Conservation (phyloP, 2,888 invertebrate genomes). For the Chaitophorus viminalis region DNA sequence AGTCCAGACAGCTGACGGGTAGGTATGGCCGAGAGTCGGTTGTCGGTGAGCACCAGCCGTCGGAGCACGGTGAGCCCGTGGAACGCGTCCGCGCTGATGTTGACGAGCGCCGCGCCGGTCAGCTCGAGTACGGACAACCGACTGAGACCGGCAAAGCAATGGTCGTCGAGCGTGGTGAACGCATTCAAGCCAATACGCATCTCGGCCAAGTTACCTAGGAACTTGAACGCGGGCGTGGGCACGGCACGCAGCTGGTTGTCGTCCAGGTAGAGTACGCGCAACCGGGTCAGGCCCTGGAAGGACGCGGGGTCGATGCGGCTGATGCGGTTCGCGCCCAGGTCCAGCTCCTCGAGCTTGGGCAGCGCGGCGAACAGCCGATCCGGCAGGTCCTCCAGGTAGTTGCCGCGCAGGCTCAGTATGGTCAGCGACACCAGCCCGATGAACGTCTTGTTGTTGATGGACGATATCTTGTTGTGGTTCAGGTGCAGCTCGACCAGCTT, state of each 20-base stretch:
- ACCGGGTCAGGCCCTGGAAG: conserved; percentile 79
- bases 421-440: conserved; percentile 81
- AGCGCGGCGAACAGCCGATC: conserved; percentile 80
- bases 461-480: conserved; percentile 85
- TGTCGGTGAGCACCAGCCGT: conserved; percentile 82
- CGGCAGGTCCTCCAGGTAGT: conserved; percentile 82
- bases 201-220: conserved; percentile 82
- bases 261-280: conserved; percentile 83
- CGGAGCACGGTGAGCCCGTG: conserved; percentile 80
- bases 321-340: conserved; percentile 86
- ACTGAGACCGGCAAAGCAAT: conserved; percentile 81
- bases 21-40: conserved; percentile 79
- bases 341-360: conserved; percentile 82
- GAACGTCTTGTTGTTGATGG: conserved; percentile 82
- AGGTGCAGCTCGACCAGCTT: conserved; percentile 85
- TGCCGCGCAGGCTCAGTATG: conserved; percentile 82
- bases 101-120: conserved; percentile 82
- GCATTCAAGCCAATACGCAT: conserved; percentile 85
- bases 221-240: conserved; percentile 78
- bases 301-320: conserved; percentile 81
- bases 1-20: conserved; percentile 79
- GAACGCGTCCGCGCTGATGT: conserved; percentile 81
- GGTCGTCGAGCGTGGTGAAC: conserved; percentile 79
- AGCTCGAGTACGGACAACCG: conserved; percentile 81
- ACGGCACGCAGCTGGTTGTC: conserved; percentile 84